Conservation (phyloP, 2,113 vertebrate species). For the Loxodonta africana region DNA sequence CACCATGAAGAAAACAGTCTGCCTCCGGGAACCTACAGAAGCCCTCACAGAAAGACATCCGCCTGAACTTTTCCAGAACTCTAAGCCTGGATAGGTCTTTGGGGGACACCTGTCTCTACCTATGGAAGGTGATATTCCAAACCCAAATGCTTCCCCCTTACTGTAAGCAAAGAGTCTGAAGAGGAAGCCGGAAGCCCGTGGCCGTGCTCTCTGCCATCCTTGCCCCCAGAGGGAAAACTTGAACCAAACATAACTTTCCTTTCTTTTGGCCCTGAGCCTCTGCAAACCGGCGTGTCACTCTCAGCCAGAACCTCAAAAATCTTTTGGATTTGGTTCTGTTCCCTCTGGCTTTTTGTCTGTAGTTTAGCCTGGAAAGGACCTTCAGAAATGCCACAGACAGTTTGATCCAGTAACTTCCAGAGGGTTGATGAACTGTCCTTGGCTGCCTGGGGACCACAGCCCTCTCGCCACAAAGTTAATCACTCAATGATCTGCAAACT, state of each 20-base stretch:
- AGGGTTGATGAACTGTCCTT: background rate
- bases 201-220: background rate
- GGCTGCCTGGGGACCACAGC: background rate
- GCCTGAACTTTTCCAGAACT: background rate
- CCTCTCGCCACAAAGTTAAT: constrained; percentile 34
- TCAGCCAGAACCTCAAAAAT: background rate
- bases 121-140: background rate
- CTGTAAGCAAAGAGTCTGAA: background rate
- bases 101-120: background rate
- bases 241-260: background rate
- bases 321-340: background rate
- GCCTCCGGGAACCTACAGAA: background rate
- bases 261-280: background rate
- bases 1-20: rapidly evolving
- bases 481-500: constrained; percentile 33
- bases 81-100: background rate
- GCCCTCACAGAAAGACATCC: background rate
- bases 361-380: background rate
- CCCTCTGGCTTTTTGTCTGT: constrained; percentile 46
- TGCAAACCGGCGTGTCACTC: background rate
- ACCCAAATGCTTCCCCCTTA: rapidly evolving
- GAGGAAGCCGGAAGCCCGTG: background rate
- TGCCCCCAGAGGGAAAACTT: background rate
- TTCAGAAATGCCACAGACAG: background rate
- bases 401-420: background rate